These are phyloP conservation scores for Lamprologus tigripictilis DNA, from an alignment of 2,113 vertebrate species.

Conservation along the genomic window DNA sequence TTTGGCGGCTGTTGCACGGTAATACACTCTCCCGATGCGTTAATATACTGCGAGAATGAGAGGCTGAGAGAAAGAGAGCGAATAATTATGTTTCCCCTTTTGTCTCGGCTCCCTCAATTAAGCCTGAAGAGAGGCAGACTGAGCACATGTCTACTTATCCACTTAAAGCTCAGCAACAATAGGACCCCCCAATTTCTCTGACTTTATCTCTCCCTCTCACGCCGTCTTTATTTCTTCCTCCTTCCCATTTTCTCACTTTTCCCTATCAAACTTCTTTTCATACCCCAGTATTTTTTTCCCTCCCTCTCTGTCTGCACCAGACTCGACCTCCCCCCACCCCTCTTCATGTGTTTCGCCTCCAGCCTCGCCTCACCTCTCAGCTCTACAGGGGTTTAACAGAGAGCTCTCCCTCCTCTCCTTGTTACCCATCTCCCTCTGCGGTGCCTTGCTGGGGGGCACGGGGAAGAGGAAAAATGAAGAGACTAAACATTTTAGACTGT, in stretches of 20 bases:
- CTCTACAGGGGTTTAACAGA: constrained; percentile 25
- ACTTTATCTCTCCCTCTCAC: not conserved
- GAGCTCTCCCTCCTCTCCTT: not conserved
- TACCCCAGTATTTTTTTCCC: not conserved
- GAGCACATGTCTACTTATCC: constrained; percentile 64
- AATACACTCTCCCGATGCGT: constrained; percentile 34
- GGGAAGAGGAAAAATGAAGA: constrained; percentile 31
- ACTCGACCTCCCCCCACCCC: not conserved
- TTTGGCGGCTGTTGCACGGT: constrained; percentile 16
- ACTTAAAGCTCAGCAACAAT: constrained; percentile 63
- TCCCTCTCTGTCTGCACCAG: not conserved
- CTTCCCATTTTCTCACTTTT: not conserved
- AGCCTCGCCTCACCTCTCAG: constrained; percentile 39
- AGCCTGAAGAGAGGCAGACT: constrained; percentile 52
- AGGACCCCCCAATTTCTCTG: constrained; percentile 35
- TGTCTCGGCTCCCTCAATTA: constrained; percentile 70
- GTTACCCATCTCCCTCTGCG: not conserved
- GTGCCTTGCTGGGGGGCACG: constrained; percentile 52
- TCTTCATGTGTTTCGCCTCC: not conserved
- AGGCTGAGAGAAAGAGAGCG: constrained; percentile 34
- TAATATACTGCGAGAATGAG: constrained; percentile 35
- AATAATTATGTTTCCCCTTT: constrained; percentile 65
- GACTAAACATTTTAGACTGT: constrained; percentile 52
- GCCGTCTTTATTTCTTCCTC: not conserved
- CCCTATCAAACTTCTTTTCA: constrained; percentile 35